Percentiles rank a stretch among this genome's conserved stretches.
These are phyloP conservation scores for Hymenochirus boettgeri DNA, from an alignment of 2,113 vertebrate species.

Conservation along the genomic window DNA sequence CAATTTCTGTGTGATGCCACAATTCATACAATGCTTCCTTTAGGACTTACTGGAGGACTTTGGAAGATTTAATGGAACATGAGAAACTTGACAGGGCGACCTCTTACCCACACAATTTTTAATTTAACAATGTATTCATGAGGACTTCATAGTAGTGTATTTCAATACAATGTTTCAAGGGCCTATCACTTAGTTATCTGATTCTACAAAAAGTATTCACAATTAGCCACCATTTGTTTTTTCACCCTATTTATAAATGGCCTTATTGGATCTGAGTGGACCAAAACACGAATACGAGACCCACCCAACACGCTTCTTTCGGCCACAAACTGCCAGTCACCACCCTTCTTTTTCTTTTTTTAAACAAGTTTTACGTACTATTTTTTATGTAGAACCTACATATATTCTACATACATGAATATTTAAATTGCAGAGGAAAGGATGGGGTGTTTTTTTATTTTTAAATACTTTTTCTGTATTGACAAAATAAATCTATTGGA, in stretches of 20 bases:
- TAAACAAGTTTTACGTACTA: slow-evolving; percentile 26
- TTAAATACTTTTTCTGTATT: background rate
- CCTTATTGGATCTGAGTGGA: slow-evolving; percentile 26
- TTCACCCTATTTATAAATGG: slow-evolving; percentile 4
- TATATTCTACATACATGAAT: slow-evolving; percentile 13
- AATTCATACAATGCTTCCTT: no score
- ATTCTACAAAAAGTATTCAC: background rate
- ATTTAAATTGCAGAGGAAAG: slow-evolving; percentile 7
- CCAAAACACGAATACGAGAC: slow-evolving; percentile 16
- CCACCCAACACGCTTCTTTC: background rate
- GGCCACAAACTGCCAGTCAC: slow-evolving; percentile 15
- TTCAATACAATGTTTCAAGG: no score
- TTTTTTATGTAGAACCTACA: background rate
- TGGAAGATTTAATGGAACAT: no score
- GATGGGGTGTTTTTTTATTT: slow-evolving; percentile 13
- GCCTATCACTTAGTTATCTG: no score
- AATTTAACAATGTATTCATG: no score
- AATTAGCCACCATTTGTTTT: no score
- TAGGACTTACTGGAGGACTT: no score
- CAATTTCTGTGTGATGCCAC: background rate
- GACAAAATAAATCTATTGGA: slow-evolving; percentile 5
- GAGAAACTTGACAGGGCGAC: no score
- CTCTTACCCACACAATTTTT: no score
- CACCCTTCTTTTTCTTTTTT: background rate
- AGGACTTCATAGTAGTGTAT: no score